Evolutionary conservation across 2,888 invertebrate genomes (phyloP).

Genomic region (Chaetoderma sp.): DNA sequence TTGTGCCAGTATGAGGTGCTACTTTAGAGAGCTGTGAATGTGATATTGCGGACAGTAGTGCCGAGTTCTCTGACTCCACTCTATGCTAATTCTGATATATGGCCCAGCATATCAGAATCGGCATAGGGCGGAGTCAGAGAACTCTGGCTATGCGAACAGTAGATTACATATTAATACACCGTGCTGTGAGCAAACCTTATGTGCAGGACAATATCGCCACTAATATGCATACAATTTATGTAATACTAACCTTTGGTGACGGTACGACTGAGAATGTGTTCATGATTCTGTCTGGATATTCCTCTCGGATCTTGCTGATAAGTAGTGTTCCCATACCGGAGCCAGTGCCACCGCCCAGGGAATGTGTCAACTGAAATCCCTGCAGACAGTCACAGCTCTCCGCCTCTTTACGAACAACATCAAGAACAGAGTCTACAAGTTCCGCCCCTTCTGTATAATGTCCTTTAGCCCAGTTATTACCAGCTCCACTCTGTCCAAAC

Average conservation of each 20-base stretch:
- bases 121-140: no score
- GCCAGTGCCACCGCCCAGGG: slow-evolving; percentile 89
- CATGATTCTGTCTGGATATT: slow-evolving; percentile 91
- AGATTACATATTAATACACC: no score
- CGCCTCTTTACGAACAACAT: slow-evolving; percentile 66
- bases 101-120: no score
- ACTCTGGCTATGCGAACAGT: no score
- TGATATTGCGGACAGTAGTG: no score
- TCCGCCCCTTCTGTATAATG: slow-evolving; percentile 68
- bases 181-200: no score
- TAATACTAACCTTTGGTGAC: slow-evolving; percentile 84
- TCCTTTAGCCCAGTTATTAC: slow-evolving; percentile 65
- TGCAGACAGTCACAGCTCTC: slow-evolving; percentile 67
- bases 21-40: no score
- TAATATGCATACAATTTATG: no score
- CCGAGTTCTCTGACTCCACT: no score
- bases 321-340: slow-evolving; percentile 90
- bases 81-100: no score
- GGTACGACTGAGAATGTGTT: slow-evolving; percentile 95
- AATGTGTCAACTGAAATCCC: slow-evolving; percentile 71
- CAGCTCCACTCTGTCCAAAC: slow-evolving; percentile 72
- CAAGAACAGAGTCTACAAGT: slow-evolving; percentile 66
- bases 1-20: no score
- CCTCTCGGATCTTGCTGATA: slow-evolving; percentile 96
- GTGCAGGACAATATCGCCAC: no score